Conservation (phyloP, 2,797 vertebrate species). For the Odontamblyopus rebecca region DNA sequence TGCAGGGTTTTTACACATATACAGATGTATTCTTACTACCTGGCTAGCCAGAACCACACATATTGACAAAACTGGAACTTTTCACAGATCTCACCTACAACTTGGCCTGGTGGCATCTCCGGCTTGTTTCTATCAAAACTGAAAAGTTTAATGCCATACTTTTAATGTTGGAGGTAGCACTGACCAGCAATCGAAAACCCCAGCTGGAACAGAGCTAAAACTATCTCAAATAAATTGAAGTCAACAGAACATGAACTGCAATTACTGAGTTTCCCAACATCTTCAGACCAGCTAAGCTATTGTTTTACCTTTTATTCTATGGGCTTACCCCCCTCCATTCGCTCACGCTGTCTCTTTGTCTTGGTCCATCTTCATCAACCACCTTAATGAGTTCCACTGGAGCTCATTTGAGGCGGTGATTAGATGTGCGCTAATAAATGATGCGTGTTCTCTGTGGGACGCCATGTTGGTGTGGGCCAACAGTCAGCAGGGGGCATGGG, state of each 20-base stretch:
- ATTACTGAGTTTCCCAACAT: neutral
- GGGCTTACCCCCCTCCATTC: neutral
- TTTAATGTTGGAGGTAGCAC: too few relatives aligned
- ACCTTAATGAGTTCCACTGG: constrained; percentile 76
- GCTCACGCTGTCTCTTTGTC: constrained; percentile 51
- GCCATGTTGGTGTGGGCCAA: constrained; percentile 48
- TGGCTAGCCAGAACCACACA: too few relatives aligned
- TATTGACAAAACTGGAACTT: too few relatives aligned
- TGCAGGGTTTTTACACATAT: too few relatives aligned
- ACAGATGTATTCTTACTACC: too few relatives aligned
- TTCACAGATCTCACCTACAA: too few relatives aligned
- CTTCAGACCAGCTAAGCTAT: neutral
- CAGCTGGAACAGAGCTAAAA: too few relatives aligned
- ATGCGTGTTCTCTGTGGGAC: constrained; percentile 72
- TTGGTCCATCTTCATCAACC: constrained; percentile 64
- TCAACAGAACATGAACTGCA: neutral
- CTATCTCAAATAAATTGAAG: neutral
- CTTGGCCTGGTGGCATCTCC: too few relatives aligned
- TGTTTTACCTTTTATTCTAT: neutral
- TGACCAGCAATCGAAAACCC: too few relatives aligned
- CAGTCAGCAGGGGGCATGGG: constrained; percentile 3
- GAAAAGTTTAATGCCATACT: too few relatives aligned
- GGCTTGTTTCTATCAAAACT: too few relatives aligned
- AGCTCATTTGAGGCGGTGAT: constrained; percentile 73
- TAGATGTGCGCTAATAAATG: constrained; percentile 73